Percentiles rank a stretch among this genome's conserved stretches.
Conservation (phyloP, 1,140 invertebrate genomes). For the Eriocheir sinensis region DNA sequence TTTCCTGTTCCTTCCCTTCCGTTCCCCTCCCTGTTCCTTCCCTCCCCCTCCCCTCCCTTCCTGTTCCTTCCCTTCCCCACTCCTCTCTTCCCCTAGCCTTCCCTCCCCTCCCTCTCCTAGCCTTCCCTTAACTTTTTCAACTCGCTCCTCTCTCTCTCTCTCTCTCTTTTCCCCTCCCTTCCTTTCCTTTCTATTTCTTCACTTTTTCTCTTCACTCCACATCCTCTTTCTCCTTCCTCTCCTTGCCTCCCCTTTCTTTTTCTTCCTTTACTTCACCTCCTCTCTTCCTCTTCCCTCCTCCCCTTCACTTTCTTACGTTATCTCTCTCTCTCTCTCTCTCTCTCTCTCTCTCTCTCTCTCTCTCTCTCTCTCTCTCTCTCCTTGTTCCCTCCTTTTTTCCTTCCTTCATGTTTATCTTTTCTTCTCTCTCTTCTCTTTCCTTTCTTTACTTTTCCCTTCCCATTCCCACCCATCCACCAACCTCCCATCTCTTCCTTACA, state of each 20-base stretch:
- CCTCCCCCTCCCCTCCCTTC: background rate
- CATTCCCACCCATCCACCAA: too few species aligned
- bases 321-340: too few species aligned
- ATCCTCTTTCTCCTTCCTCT: background rate
- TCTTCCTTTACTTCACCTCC: background rate
- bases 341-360: too few species aligned
- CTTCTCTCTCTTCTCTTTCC: background rate
- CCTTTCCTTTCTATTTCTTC: too few species aligned
- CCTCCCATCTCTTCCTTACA: too few species aligned
- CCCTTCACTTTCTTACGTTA: background rate
- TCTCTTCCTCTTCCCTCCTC: background rate
- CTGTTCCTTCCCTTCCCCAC: background rate
- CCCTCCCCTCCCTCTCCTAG: too few species aligned
- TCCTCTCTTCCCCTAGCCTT: too few species aligned
- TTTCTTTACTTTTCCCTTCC: background rate
- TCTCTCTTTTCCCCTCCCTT: background rate
- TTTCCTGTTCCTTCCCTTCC: too few species aligned
- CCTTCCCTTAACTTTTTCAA: background rate
- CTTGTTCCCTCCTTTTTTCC: too few species aligned
- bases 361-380: too few species aligned
- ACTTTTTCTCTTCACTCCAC: background rate
- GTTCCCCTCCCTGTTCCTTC: background rate
- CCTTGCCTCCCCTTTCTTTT: background rate
- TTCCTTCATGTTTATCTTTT: background rate
- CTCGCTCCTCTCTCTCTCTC: slow-evolving; percentile 26